Percentiles rank a stretch among this genome's conserved stretches.
phyloP scores from a whole-genome alignment of 2,113 vertebrate genomes.

The Siniperca chuatsi region DNA sequence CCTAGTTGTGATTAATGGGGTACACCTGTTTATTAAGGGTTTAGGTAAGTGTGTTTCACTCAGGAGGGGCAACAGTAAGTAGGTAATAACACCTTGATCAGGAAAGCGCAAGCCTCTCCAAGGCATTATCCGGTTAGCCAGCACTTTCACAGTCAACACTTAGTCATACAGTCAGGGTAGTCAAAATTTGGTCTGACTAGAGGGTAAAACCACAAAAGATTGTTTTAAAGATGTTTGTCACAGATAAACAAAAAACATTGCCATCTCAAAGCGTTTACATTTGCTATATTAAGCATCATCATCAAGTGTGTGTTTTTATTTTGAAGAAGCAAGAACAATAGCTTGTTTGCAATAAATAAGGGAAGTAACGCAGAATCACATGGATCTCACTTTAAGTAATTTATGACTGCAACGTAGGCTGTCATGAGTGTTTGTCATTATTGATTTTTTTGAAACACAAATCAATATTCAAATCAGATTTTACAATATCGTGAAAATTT shows the following conservation, averaged over 20 bases:
- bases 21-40: neutral
- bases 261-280: neutral
- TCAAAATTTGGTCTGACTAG: neutral
- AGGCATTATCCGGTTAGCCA: neutral
- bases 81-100: neutral
- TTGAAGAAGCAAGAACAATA: neutral
- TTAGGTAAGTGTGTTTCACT: conserved; percentile 14
- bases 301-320: neutral
- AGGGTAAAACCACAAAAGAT: neutral
- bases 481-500: neutral
- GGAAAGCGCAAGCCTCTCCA: neutral
- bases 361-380: neutral
- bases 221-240: neutral
- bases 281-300: too few species aligned
- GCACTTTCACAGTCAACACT: neutral
- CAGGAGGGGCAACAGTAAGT: neutral
- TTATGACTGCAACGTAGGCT: neutral
- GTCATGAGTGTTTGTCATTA: neutral
- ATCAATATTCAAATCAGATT: too few species aligned
- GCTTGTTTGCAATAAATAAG: too few species aligned
- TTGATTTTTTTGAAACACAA: neutral
- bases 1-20: conserved; percentile 9
- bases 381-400: neutral
- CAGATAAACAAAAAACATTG: neutral
- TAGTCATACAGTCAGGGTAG: neutral